Evolutionary conservation across 53 echinoderm and acorn worm genomes (phyloP).

Genomic region (Echinarachnius parma): DNA sequence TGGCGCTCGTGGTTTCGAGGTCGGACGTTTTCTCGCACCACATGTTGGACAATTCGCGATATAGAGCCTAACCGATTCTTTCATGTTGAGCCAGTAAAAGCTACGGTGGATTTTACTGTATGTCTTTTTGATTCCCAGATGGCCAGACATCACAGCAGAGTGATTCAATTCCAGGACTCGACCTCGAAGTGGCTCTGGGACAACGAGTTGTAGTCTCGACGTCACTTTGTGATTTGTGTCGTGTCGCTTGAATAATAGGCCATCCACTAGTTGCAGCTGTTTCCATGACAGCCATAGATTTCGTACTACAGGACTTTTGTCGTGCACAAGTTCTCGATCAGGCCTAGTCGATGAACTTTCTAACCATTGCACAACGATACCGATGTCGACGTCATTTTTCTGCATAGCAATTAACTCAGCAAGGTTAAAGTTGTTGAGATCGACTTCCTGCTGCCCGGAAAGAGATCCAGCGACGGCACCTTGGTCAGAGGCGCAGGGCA

Average conservation of each 20-base stretch:
- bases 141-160: constrained; percentile 40
- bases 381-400: constrained; percentile 25
- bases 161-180: constrained; percentile 32
- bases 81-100: constrained; percentile 59
- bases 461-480: constrained; percentile 17
- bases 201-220: constrained; percentile 33
- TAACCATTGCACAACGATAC: constrained; percentile 41
- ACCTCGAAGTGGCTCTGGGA: constrained; percentile 36
- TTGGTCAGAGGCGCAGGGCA: constrained; percentile 35
- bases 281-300: constrained; percentile 62
- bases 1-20: constrained; percentile 46
- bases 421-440: not conserved
- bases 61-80: constrained; percentile 35
- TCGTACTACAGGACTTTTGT: constrained; percentile 48
- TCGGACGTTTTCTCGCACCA: constrained; percentile 54
- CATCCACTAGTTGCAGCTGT: constrained; percentile 30
- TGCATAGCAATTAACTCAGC: constrained; percentile 25
- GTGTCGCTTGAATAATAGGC: constrained; percentile 50
- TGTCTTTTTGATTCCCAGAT: constrained; percentile 63
- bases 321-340: constrained; percentile 24
- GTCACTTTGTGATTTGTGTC: constrained; percentile 2
- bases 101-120: constrained; percentile 20
- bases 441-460: constrained; percentile 24
- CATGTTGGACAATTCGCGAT: constrained; percentile 52
- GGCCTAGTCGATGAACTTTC: constrained; percentile 36